phyloP scores from a whole-genome alignment of 2,797 vertebrate species.

The Acanthurus tractus region DNA sequence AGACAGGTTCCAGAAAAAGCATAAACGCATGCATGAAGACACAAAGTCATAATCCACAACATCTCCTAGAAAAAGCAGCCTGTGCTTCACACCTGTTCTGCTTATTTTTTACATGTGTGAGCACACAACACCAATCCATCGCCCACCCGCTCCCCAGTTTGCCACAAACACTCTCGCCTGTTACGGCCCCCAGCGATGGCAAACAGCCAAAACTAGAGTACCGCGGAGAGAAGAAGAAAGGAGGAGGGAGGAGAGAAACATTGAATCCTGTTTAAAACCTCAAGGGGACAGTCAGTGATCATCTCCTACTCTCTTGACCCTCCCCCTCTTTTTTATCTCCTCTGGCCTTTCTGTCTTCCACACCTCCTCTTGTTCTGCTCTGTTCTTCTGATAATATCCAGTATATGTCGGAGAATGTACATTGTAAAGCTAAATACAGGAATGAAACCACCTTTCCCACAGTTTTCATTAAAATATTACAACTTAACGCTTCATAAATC shows the following conservation, averaged over 20 bases:
- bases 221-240: slow-evolving; percentile 46
- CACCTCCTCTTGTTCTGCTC: slow-evolving; percentile 35
- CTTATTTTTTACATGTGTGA: slow-evolving; percentile 69
- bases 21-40: neutral
- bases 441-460: slow-evolving; percentile 11
- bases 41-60: slow-evolving; percentile 8
- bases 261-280: slow-evolving; percentile 57
- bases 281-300: slow-evolving; percentile 54
- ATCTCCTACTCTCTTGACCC: slow-evolving; percentile 50
- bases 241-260: slow-evolving; percentile 48
- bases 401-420: slow-evolving; percentile 17
- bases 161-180: slow-evolving; percentile 61
- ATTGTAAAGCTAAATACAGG: slow-evolving; percentile 5
- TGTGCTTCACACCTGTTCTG: slow-evolving; percentile 36
- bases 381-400: slow-evolving; percentile 41
- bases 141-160: slow-evolving; percentile 59
- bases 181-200: slow-evolving; percentile 62
- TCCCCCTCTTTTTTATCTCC: slow-evolving; percentile 57
- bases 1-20: slow-evolving; percentile 23
- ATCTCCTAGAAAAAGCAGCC: neutral
- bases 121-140: slow-evolving; percentile 48
- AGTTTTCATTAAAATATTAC: slow-evolving; percentile 36
- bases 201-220: slow-evolving; percentile 51
- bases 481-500: slow-evolving; percentile 36
- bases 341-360: slow-evolving; percentile 32